A percentile compares a stretch with the other conserved stretches of the same genome.
These are phyloP conservation scores for Willowsia nigromaculata DNA, from an alignment of 2,888 invertebrate genomes.

Conservation along the genomic window DNA sequence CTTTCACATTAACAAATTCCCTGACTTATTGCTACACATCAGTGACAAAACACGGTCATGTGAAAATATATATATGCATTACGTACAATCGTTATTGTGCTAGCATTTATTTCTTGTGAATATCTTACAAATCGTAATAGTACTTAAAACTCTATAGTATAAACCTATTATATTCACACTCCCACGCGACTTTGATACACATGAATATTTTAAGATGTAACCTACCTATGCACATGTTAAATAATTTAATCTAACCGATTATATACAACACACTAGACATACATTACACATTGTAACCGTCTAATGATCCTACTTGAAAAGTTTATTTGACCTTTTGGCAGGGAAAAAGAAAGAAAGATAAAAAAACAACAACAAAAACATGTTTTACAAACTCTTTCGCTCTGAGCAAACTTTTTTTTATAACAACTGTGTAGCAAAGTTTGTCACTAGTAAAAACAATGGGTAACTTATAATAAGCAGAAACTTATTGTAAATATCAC, in stretches of 20 bases:
- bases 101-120: neutral
- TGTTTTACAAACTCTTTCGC: neutral
- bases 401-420: neutral
- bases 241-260: no score
- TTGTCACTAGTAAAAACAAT: neutral
- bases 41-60: neutral
- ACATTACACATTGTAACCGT: no score
- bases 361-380: neutral
- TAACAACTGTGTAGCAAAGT: neutral
- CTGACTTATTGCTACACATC: neutral
- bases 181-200: no score
- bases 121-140: no score
- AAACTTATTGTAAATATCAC: neutral
- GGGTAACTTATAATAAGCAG: neutral
- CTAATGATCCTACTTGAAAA: no score
- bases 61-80: neutral
- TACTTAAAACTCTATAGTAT: no score
- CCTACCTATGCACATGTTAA: no score
- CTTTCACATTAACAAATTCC: neutral
- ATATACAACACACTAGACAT: no score
- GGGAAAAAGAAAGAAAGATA: neutral
- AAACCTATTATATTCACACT: no score
- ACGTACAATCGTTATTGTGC: neutral
- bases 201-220: no score
- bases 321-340: neutral